A percentile compares a stretch with the other conserved stretches of the same genome.
These are phyloP conservation scores for Todiramphus saurophagus DNA, from an alignment of 2,113 vertebrate genomes.

Conservation along the genomic window DNA sequence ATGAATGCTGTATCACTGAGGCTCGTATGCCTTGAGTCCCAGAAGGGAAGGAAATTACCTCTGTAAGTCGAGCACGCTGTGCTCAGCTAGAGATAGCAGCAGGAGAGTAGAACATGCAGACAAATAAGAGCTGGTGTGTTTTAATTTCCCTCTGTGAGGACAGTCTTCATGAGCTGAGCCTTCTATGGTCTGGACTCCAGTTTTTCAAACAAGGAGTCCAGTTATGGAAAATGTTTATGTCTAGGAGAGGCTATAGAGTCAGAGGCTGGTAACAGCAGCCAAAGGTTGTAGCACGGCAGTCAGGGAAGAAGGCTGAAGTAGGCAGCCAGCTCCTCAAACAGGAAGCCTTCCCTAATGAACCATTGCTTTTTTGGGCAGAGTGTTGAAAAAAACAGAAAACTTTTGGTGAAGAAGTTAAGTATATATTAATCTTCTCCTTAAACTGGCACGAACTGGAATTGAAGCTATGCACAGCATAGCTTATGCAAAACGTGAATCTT, in stretches of 20 bases:
- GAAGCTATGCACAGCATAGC: background rate
- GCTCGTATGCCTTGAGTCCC: background rate
- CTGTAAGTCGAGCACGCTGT: background rate
- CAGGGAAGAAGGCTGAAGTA: background rate
- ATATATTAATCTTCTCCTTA: background rate
- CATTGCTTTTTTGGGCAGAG: background rate
- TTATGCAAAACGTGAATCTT: background rate
- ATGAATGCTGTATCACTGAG: background rate
- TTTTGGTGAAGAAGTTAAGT: background rate
- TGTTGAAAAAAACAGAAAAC: background rate
- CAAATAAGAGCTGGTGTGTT: background rate
- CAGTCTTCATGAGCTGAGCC: background rate
- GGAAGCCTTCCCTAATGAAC: background rate
- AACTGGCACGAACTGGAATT: background rate
- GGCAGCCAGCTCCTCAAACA: background rate
- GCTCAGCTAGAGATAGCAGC: background rate
- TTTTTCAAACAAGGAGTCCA: background rate
- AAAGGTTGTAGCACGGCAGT: background rate
- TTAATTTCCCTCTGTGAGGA: background rate
- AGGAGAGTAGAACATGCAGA: background rate
- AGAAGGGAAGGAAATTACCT: background rate
- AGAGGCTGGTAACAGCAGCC: background rate
- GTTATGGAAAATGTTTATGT: constrained; percentile 10
- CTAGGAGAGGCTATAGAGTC: background rate
- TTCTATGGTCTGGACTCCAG: background rate